Conservation (phyloP, 2,888 invertebrate genomes). For the Torymus texanus region DNA sequence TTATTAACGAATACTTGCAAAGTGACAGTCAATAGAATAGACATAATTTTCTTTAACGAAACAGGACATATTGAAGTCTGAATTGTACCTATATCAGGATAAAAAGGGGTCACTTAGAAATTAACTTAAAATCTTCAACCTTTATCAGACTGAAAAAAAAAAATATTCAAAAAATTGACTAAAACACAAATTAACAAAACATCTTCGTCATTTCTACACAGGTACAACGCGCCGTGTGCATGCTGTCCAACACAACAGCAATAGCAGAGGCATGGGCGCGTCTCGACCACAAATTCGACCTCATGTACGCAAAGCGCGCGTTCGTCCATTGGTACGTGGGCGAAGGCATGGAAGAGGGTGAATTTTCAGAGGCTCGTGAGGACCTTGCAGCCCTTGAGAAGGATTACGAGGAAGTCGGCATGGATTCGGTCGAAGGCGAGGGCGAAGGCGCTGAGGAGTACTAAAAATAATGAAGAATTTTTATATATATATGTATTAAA, state of each 20-base stretch:
- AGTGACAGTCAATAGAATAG: too few species aligned
- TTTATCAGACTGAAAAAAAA: not conserved
- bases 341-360: slow-evolving; percentile 90
- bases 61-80: too few species aligned
- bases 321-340: slow-evolving; percentile 97
- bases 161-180: too few species aligned
- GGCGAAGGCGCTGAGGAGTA: slow-evolving; percentile 74
- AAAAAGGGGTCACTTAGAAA: too few species aligned
- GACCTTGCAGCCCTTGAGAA: slow-evolving; percentile 82
- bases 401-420: slow-evolving; percentile 86
- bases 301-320: slow-evolving; percentile 97
- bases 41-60: too few species aligned
- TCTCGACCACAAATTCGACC: slow-evolving; percentile 96
- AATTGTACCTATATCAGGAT: too few species aligned
- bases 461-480: slow-evolving; percentile 54
- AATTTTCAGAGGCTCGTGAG: slow-evolving; percentile 90
- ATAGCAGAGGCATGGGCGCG: slow-evolving; percentile 98
- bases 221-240: slow-evolving; percentile 97
- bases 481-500: slow-evolving; percentile 29
- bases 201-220: slow-evolving; percentile 9
- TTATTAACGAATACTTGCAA: too few species aligned
- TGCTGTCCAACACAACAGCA: slow-evolving; percentile 98
- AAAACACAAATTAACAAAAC: too few species aligned
- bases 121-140: too few species aligned
- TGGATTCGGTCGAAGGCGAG: slow-evolving; percentile 78